phyloP scores from a whole-genome alignment of 2,113 vertebrate genomes.

The Percopsis transmontana region DNA sequence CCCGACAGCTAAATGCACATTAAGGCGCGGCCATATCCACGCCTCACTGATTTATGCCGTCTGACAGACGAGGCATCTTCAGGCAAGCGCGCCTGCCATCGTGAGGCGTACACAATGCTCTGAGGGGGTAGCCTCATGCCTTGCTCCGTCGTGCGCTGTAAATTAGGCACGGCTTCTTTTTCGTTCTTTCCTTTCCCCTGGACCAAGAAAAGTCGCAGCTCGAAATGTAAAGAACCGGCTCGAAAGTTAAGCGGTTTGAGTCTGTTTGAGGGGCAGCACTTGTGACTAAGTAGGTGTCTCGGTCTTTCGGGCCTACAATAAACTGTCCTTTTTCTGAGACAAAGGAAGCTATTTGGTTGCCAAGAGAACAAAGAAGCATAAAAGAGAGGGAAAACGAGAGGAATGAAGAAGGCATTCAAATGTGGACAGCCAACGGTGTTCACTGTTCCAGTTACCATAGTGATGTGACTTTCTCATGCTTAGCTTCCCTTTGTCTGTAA shows the following conservation, averaged over 20 bases:
- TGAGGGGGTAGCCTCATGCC: constrained; percentile 28
- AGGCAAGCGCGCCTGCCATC: constrained; percentile 26
- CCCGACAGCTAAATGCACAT: constrained; percentile 6
- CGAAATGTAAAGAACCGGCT: constrained; percentile 19
- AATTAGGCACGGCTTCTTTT: constrained; percentile 14
- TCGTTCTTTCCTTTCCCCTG: constrained; percentile 5
- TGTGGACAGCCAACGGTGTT: too few species aligned
- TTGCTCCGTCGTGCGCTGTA: constrained; percentile 26
- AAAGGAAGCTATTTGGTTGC: constrained; percentile 4
- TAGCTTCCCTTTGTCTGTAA: too few species aligned
- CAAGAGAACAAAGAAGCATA: background rate
- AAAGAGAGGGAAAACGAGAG: background rate
- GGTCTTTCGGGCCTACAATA: background rate
- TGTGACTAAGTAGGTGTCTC: background rate
- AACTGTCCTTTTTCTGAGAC: background rate
- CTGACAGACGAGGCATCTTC: constrained; percentile 55
- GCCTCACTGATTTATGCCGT: constrained; percentile 39
- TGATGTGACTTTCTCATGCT: background rate
- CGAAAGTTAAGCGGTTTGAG: background rate
- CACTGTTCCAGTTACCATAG: background rate
- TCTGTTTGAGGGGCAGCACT: background rate
- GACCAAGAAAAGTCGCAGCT: constrained; percentile 7
- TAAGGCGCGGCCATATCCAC: constrained; percentile 4
- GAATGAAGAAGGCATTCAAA: background rate
- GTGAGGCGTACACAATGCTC: constrained; percentile 34